Evolutionary conservation across 30 jellyfish, hydroid and myxozoan species (phyloP), one percentile per base, ranked within the genome.

Genomic region (Aurelia aurita): DNA sequence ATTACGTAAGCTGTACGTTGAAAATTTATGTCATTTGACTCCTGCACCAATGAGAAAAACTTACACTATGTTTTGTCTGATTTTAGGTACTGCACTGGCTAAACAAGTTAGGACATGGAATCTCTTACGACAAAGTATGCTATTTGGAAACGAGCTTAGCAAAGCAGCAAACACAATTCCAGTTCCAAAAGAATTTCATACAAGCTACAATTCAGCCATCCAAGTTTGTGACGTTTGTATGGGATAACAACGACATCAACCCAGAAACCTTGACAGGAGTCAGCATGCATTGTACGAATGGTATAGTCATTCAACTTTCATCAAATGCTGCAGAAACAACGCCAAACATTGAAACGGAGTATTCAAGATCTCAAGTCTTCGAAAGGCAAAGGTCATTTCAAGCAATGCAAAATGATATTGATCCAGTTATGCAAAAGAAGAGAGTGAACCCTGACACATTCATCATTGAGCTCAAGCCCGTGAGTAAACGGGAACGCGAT

Each of bases 161-260:
- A 21, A 32, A 22, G 68, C 21, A 68, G 20, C 46, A 26, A 21
- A 21, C 23, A 11, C 68, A 21, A 13, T 13, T 13, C 69, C 23
- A 25, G 20, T 25, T 29, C 22, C 65, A 22, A 16, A 19, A 29
- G 32, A 21, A 19, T 68, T 68, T 68, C 32, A 13, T 26, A 22
- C 80, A 16, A 68, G 65, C 80, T 13, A 13, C 13, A 68, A 25
- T 68, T 25, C 80, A 22, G 32, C 66, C 66, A 32, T 25, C 66
- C 20, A 68, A 22, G 32, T 68, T 68, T 29, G 69, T 68, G 10
- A 68, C 80, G 66, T 68, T 68, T 34, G 80, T 68, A 69, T 68
- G 80, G 80, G 80, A 68, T 34, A 68, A 68, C 80, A 68, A 68
- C 32, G 69, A 32, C 68, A 68, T 68, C 80, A 68, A 68, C 68